Base-by-base conservation (phyloP, 1,140 invertebrate genomes). In the Hylaeus volcanicus region DNA sequence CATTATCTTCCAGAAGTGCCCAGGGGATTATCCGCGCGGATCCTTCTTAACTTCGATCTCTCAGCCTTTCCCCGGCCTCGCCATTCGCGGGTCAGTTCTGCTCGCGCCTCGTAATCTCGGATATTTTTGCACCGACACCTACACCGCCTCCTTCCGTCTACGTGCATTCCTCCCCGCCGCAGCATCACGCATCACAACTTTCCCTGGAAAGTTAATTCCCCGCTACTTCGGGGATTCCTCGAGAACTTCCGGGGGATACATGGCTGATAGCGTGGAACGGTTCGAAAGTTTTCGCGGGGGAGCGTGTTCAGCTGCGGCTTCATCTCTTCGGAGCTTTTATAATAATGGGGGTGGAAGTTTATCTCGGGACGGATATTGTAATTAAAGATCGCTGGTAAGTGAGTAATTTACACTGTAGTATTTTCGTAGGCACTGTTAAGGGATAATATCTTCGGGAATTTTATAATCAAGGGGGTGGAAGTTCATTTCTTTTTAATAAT, bases 31-130 rank as follows among this genome's bases (percentile, higher is more conserved):
- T 80, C 78, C 72, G 45, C 26, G 37, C 9, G 37, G 63, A 74
- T 80, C 78, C 72, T 68, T 66, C 60, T 70, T 77, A 76, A 56
- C 74, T 77, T 78, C 74, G 74, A 81, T 77, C 66, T 81, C 39
- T 65, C 71, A 41, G 56, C 74, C 26, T 55, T 69, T 51, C 70
- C n/a, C 45, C 3, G 8, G n/a, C n/a, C 8, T 26, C n/a, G 45
- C 43, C 15, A 8, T 14, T 51, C 45, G 15, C 64, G 15, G 45
- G 45, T 5, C 26, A 4, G 5, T 3, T 53, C 64, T 37, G 11
- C 63, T 45, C 39, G 41, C 26, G 9, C 74, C 14, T 75, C 74
- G 51, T 56, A 63, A 63, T 74, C 58, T 68, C 14, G 15, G 37
- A n/a, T 14, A 39, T 65, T 63, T n/a, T 8, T 15, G 3, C 45